A percentile compares a stretch with the other conserved stretches of the same genome.
Conservation (phyloP, 2,113 vertebrate genomes). For the Labeo catla region DNA sequence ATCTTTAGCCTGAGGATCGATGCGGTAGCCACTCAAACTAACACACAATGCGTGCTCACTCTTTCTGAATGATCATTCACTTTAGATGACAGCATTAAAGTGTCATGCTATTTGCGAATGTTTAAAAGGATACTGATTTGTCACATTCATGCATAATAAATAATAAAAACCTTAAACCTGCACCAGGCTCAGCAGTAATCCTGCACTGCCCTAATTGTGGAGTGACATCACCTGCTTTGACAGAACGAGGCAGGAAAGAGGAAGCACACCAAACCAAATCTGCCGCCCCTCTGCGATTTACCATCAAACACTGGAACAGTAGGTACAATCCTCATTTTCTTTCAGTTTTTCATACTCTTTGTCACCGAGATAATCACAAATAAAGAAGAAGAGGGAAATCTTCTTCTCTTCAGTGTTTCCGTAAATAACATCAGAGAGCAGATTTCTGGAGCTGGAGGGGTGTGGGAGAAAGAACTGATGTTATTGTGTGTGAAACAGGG, state of each 20-base stretch:
- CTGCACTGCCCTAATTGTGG: conserved; percentile 72
- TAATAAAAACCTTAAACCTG: conserved; percentile 69
- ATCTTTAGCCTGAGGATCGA: background rate
- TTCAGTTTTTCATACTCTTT: conserved; percentile 45
- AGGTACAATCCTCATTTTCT: conserved; percentile 38
- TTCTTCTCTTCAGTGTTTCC: conserved; percentile 42
- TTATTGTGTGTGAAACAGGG: conserved; percentile 38
- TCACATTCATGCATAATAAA: conserved; percentile 54
- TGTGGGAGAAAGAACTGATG: conserved; percentile 58
- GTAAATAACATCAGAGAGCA: conserved; percentile 46
- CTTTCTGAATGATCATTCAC: background rate
- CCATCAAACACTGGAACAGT: conserved; percentile 14
- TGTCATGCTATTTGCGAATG: conserved; percentile 13
- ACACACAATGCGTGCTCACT: conserved; percentile 28
- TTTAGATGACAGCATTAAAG: conserved; percentile 47
- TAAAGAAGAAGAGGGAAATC: conserved; percentile 15
- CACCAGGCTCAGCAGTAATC: conserved; percentile 70
- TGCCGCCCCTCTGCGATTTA: background rate
- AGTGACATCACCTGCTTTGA: conserved; percentile 61
- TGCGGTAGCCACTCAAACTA: conserved; percentile 43
- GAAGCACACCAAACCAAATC: conserved; percentile 60
- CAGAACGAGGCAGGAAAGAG: conserved; percentile 47
- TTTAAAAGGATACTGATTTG: conserved; percentile 10
- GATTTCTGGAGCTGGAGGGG: conserved; percentile 54
- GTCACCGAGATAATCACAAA: conserved; percentile 65